phyloP scores from a whole-genome alignment of 1,140 invertebrate genomes.

The Danaus plexippus region DNA sequence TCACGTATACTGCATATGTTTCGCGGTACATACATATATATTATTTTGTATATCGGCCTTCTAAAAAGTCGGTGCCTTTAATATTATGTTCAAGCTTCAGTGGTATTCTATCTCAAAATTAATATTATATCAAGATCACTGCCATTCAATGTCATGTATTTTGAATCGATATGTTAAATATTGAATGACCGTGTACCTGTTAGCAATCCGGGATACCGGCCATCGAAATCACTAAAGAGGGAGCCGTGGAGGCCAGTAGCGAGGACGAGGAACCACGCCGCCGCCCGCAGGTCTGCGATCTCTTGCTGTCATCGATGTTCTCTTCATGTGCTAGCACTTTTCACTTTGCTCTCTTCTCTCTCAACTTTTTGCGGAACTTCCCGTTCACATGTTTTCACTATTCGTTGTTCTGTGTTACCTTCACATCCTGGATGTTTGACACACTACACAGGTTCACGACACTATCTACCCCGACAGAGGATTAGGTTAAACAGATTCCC shows the following conservation, averaged over 20 bases:
- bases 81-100: constrained; percentile 24
- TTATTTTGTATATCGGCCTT: constrained; percentile 14
- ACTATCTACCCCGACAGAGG: constrained; percentile 31
- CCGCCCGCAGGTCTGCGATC: constrained; percentile 70
- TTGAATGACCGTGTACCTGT: constrained; percentile 61
- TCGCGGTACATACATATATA: constrained; percentile 19
- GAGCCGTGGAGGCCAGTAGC: constrained; percentile 67
- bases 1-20: constrained; percentile 37
- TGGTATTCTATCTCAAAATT: constrained; percentile 16
- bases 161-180: constrained; percentile 45
- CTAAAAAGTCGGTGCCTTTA: constrained; percentile 21
- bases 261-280: constrained; percentile 72
- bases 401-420: constrained; percentile 61
- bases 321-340: constrained; percentile 65
- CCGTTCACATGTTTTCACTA: constrained; percentile 62
- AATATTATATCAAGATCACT: constrained; percentile 12
- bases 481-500: constrained; percentile 33
- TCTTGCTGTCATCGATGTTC: constrained; percentile 66
- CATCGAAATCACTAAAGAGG: constrained; percentile 91
- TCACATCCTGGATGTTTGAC: constrained; percentile 57
- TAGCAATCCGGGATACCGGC: constrained; percentile 72
- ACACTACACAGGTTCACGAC: constrained; percentile 49
- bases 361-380: constrained; percentile 56
- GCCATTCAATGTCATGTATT: constrained; percentile 37
- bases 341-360: constrained; percentile 64